These are phyloP conservation scores for Carposina sasakii DNA, from an alignment of 1,140 invertebrate genomes.

Conservation along the genomic window DNA sequence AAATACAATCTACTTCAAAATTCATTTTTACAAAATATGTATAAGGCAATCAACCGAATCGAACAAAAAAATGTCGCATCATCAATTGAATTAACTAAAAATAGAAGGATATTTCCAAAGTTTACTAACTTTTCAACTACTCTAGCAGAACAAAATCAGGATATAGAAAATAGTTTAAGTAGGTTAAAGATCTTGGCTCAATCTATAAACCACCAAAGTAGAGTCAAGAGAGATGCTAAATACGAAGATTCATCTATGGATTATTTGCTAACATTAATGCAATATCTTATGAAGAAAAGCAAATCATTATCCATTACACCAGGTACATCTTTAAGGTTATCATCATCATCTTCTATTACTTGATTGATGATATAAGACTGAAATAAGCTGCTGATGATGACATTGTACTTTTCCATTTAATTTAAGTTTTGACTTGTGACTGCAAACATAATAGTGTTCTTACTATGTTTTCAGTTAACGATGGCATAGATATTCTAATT, in stretches of 20 bases:
- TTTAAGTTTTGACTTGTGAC: no score
- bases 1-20: conserved; percentile 49
- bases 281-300: conserved; percentile 52
- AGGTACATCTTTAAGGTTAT: no score
- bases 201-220: conserved; percentile 27
- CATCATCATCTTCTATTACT: no score
- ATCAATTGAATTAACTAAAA: conserved; percentile 12
- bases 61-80: no score
- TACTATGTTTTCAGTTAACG: conserved; percentile 53
- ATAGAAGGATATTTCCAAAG: conserved; percentile 13
- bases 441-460: no score
- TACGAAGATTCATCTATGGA: conserved; percentile 44
- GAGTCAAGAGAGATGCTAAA: conserved; percentile 35
- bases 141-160: conserved; percentile 25
- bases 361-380: no score
- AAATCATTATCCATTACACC: no score
- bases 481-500: conserved; percentile 55
- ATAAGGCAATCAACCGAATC: conserved; percentile 32
- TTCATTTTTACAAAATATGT: conserved; percentile 46
- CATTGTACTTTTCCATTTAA: no score
- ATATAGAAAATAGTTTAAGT: conserved; percentile 45
- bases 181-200: conserved; percentile 38
- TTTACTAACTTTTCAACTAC: conserved; percentile 21
- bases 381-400: no score
- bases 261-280: conserved; percentile 54